Evolutionary conservation across 1,140 invertebrate species (phyloP).

Genomic region (Littorina saxatilis): DNA sequence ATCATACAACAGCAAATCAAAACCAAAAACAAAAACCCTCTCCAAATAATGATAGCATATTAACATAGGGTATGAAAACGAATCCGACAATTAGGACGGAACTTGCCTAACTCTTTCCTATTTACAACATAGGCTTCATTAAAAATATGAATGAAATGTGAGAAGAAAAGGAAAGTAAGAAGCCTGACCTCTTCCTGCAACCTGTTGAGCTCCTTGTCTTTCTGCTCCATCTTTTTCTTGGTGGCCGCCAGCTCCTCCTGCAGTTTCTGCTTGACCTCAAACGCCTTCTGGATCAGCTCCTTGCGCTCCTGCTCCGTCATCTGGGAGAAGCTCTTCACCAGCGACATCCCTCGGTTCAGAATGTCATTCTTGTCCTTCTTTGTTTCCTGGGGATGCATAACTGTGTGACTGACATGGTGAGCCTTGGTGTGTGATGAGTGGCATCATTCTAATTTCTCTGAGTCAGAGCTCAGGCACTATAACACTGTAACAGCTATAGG

Average conservation of each 20-base stretch:
- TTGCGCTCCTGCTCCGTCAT: conserved; percentile 64
- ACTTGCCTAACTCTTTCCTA: neutral
- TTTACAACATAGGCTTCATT: neutral
- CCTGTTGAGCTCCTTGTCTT: conserved; percentile 59
- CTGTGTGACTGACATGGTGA: conserved; percentile 9
- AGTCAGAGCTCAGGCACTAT: neutral
- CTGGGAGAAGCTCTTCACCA: conserved; percentile 63
- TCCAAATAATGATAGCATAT: too few species aligned
- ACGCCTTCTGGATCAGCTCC: conserved; percentile 63
- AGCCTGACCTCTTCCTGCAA: conserved; percentile 62
- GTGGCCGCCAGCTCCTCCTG: conserved; percentile 64
- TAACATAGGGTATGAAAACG: too few species aligned
- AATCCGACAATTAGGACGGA: neutral
- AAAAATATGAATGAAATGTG: too few species aligned
- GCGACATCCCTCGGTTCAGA: conserved; percentile 59
- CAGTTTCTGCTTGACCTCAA: conserved; percentile 63
- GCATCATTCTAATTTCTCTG: too few species aligned
- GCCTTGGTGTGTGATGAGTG: neutral
- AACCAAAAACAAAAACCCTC: too few species aligned
- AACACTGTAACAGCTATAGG: neutral
- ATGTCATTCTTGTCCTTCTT: conserved; percentile 53
- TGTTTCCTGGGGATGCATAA: conserved; percentile 24
- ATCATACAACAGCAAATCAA: too few species aligned
- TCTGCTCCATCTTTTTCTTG: conserved; percentile 63
- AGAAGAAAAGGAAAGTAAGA: too few species aligned